These are phyloP conservation scores for Sinocyclocheilus anshuiensis DNA, from an alignment of 2,113 vertebrate species.

Conservation along the genomic window DNA sequence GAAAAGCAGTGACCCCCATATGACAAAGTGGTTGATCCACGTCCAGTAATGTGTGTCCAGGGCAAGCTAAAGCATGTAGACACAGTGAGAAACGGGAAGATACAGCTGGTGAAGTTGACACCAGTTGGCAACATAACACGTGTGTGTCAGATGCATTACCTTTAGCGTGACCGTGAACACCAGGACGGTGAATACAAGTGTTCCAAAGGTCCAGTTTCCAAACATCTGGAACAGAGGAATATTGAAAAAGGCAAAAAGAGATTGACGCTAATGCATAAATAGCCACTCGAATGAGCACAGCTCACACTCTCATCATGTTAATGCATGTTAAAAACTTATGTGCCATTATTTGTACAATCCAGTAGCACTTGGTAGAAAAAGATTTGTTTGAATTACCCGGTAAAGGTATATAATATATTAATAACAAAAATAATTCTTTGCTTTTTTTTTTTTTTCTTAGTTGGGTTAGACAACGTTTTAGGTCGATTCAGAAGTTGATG, in stretches of 20 bases:
- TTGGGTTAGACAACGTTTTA: neutral
- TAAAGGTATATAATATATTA: neutral
- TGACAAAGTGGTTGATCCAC: slow-evolving; percentile 97
- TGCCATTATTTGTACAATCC: neutral
- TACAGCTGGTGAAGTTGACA: neutral
- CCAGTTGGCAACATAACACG: neutral
- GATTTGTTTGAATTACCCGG: neutral
- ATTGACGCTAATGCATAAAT: neutral
- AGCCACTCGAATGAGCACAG: neutral
- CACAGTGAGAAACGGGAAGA: slow-evolving; percentile 7
- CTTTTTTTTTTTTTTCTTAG: neutral
- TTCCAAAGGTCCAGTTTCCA: slow-evolving; percentile 98
- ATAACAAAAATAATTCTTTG: neutral
- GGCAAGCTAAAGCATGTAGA: slow-evolving; percentile 80
- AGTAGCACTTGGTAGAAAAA: neutral
- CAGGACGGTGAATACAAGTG: slow-evolving; percentile 92
- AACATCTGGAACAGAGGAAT: slow-evolving; percentile 81
- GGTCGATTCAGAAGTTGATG: neutral
- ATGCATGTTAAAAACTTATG: neutral
- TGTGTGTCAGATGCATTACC: slow-evolving; percentile 71
- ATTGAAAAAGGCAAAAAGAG: slow-evolving; percentile 48
- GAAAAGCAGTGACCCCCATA: slow-evolving; percentile 96
- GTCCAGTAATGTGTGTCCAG: slow-evolving; percentile 99
- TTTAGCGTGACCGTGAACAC: slow-evolving; percentile 96
- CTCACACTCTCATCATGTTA: neutral